A percentile compares a stretch with the other conserved stretches of the same genome.
These are phyloP conservation scores for Euzetes globulus DNA, from an alignment of 2,888 invertebrate genomes.

Conservation along the genomic window DNA sequence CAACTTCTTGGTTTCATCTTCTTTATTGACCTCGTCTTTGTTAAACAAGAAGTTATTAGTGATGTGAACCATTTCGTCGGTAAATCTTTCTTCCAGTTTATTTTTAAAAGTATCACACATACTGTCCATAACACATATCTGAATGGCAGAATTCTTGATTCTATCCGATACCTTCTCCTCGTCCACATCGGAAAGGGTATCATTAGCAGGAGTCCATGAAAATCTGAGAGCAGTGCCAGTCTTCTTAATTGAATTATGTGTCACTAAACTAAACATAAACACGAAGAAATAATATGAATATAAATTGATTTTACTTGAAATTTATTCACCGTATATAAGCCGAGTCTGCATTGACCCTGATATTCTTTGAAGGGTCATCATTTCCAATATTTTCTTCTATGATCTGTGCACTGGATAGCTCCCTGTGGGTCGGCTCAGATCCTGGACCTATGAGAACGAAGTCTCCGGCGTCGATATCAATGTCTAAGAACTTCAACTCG, in stretches of 20 bases:
- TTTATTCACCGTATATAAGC: conserved; percentile 31
- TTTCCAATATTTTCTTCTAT: conserved; percentile 9
- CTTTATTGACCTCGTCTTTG: neutral
- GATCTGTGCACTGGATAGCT: conserved; percentile 27
- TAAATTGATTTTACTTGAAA: no score
- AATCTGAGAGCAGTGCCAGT: neutral
- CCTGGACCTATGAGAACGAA: conserved; percentile 31
- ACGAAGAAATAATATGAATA: no score
- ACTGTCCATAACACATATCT: neutral
- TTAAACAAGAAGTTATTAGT: neutral
- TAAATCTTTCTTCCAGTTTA: neutral
- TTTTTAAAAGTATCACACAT: neutral
- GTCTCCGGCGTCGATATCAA: conserved; percentile 19
- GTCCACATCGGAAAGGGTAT: neutral
- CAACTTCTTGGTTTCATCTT: neutral
- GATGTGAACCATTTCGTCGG: neutral
- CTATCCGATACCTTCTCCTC: neutral
- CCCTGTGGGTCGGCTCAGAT: neutral
- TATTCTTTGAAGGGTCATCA: neutral
- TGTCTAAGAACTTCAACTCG: no score
- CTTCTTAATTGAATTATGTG: neutral
- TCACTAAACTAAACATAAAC: neutral
- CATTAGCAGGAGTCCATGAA: neutral
- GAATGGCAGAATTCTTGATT: neutral
- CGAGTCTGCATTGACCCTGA: conserved; percentile 30